A percentile compares a stretch with the other conserved stretches of the same genome.
Conservation (phyloP, 2,797 vertebrate species). For the Micrastur ruficollis region DNA sequence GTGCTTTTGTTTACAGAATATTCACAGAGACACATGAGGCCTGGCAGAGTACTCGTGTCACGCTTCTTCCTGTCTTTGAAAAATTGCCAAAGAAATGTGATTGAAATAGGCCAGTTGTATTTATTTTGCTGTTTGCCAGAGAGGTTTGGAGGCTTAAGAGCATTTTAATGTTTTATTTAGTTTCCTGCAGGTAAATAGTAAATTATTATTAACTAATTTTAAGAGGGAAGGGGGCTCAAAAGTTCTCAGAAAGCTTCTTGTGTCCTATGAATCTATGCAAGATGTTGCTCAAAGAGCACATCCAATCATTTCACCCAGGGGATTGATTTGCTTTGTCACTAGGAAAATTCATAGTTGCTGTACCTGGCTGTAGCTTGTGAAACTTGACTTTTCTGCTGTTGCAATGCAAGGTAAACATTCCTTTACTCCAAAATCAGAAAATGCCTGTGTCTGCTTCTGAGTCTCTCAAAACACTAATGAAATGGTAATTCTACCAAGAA, state of each 20-base stretch:
- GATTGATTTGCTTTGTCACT: background rate
- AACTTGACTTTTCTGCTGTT: background rate
- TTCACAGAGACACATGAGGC: conserved; percentile 14
- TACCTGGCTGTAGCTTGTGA: background rate
- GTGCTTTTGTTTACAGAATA: conserved; percentile 53
- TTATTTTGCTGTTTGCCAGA: conserved; percentile 28
- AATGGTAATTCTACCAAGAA: background rate
- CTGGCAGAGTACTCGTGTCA: conserved; percentile 8
- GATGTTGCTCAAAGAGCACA: background rate
- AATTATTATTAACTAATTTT: background rate
- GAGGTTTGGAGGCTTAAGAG: background rate
- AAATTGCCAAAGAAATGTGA: conserved; percentile 44
- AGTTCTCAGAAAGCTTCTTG: background rate
- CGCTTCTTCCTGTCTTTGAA: conserved; percentile 27
- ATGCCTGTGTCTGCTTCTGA: background rate
- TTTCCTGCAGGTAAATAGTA: background rate
- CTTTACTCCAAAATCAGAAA: background rate
- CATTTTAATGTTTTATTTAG: background rate
- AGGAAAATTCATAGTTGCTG: background rate
- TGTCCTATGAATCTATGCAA: background rate
- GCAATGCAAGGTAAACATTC: background rate
- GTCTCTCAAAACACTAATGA: background rate
- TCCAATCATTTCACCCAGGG: background rate
- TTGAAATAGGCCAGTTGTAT: conserved; percentile 12
- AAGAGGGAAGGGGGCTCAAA: background rate